A percentile compares a stretch with the other conserved stretches of the same genome.
Evolutionary conservation across 2,113 vertebrate genomes (phyloP).

Genomic region (Aptenodytes forsteri): DNA sequence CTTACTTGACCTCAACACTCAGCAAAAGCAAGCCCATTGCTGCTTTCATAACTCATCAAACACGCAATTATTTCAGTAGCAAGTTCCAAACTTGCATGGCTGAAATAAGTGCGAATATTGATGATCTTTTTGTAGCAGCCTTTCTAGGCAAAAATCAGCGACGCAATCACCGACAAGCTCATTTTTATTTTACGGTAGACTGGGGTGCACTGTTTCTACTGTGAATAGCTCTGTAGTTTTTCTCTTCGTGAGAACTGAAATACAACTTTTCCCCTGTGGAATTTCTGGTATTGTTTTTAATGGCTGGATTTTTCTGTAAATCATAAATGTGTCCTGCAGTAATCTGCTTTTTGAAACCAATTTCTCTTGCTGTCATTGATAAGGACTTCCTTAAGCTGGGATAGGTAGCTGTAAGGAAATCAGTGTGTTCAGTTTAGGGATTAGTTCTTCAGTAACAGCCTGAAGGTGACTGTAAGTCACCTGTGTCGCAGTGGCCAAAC

Average conservation of each 20-base stretch:
- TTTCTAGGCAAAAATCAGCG: background rate
- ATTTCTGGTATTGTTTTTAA: conserved; percentile 40
- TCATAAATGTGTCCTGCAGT: conserved; percentile 8
- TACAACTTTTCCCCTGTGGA: conserved; percentile 43
- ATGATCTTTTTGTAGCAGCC: background rate
- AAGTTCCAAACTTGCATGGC: background rate
- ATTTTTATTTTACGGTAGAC: background rate
- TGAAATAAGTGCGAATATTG: background rate
- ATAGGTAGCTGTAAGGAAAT: background rate
- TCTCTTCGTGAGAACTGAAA: conserved; percentile 50
- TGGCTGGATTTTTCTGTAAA: conserved; percentile 14
- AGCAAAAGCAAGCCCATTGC: background rate
- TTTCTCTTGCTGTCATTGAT: background rate
- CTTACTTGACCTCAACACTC: background rate
- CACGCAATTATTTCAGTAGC: background rate
- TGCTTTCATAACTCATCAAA: background rate
- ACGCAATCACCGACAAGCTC: background rate
- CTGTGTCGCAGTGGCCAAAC: background rate
- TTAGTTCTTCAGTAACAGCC: background rate
- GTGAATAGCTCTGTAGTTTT: conserved; percentile 27
- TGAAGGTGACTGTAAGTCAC: background rate
- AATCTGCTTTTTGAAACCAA: conserved; percentile 32
- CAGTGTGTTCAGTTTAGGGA: background rate
- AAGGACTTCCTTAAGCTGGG: background rate
- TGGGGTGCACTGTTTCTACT: background rate